Conservation (phyloP, 2,888 invertebrate genomes). For the Scaptomyza parva region DNA sequence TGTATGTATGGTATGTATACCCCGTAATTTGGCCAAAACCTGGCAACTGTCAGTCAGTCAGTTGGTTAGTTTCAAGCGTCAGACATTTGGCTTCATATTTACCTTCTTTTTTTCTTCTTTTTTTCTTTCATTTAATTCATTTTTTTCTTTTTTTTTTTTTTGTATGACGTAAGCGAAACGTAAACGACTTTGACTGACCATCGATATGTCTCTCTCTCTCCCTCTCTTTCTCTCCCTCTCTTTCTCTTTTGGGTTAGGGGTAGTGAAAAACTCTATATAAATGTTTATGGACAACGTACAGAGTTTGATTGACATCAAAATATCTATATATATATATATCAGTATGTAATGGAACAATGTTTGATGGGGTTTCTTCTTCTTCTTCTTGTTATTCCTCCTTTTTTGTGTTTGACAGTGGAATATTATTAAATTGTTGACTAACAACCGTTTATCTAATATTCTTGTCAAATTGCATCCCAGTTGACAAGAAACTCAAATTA, state of each 20-base stretch:
- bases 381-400: not conserved
- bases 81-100: slow-evolving; percentile 45
- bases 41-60: slow-evolving; percentile 28
- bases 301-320: slow-evolving; percentile 44
- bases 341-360: not conserved
- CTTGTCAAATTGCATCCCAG: not conserved
- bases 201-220: slow-evolving; percentile 25
- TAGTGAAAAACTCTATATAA: slow-evolving; percentile 16
- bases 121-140: not conserved
- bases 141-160: slow-evolving; percentile 10
- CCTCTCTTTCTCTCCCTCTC: too few species aligned
- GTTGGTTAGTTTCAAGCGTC: slow-evolving; percentile 4
- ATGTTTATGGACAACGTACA: not conserved
- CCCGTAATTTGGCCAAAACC: slow-evolving; percentile 32
- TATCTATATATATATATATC: not conserved
- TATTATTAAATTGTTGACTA: slow-evolving; percentile 9
- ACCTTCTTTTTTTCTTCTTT: slow-evolving; percentile 31
- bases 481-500: not conserved
- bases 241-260: slow-evolving; percentile 24
- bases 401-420: slow-evolving; percentile 3
- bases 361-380: too few species aligned
- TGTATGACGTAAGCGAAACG: slow-evolving; percentile 49
- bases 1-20: too few species aligned
- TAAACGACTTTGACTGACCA: slow-evolving; percentile 40
- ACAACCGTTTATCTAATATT: slow-evolving; percentile 2